Evolutionary conservation across 2,888 invertebrate genomes (phyloP).

Genomic region (Acrobasis consociella): DNA sequence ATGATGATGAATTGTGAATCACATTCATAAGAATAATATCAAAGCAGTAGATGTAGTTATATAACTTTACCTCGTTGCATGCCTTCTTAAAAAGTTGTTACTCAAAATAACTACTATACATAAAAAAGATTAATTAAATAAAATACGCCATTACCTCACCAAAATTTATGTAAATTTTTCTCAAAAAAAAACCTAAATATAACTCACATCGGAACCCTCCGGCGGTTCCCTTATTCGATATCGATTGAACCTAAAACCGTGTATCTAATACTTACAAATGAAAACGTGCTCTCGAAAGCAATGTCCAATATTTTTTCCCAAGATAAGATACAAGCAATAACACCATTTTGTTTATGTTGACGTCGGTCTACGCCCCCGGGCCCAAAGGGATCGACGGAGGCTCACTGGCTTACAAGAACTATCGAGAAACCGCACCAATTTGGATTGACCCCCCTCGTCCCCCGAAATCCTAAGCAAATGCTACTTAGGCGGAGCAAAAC

Average conservation of each 20-base stretch:
- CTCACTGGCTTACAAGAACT: conserved; percentile 55
- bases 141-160: too few relatives aligned
- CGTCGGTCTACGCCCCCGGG: conserved; percentile 62
- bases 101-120: too few relatives aligned
- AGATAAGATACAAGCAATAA: conserved; percentile 75
- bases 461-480: conserved; percentile 29
- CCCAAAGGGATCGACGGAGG: conserved; percentile 48
- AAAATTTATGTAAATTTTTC: too few relatives aligned
- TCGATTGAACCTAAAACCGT: conserved; percentile 22
- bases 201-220: neutral
- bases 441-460: conserved; percentile 37
- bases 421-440: conserved; percentile 49
- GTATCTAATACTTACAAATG: conserved; percentile 47
- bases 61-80: too few relatives aligned
- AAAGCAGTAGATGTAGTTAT: too few relatives aligned
- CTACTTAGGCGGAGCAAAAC: conserved; percentile 32
- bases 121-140: too few relatives aligned
- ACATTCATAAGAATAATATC: too few relatives aligned
- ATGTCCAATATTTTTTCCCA: conserved; percentile 62
- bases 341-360: conserved; percentile 77
- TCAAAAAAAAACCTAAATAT: too few relatives aligned
- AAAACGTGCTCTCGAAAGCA: conserved; percentile 47
- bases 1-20: too few relatives aligned
- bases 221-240: conserved; percentile 1
- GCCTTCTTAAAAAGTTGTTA: too few relatives aligned